Evolutionary conservation across 2,888 invertebrate genomes (phyloP).

Genomic region (Dynastes maya): DNA sequence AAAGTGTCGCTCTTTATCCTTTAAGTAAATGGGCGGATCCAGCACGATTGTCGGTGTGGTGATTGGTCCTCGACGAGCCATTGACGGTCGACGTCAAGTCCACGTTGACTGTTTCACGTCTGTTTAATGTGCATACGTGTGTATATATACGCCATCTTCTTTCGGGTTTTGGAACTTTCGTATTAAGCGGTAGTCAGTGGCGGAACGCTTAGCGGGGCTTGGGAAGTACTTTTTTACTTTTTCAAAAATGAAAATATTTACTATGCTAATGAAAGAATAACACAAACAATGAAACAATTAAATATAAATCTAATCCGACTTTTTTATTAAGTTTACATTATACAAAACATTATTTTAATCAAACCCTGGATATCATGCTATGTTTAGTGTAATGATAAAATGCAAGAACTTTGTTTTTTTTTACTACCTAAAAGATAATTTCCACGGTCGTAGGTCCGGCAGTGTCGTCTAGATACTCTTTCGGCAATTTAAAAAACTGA

Average conservation of each 20-base stretch:
- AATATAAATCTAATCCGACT: too few relatives aligned
- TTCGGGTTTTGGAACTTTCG: slow-evolving; percentile 57
- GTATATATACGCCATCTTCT: slow-evolving; percentile 57
- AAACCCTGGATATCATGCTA: too few relatives aligned
- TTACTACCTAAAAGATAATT: too few relatives aligned
- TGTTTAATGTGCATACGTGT: neutral
- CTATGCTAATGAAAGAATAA: neutral
- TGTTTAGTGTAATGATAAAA: too few relatives aligned
- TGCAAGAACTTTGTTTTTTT: too few relatives aligned
- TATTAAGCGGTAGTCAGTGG: neutral
- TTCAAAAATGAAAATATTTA: neutral
- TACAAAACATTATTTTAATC: too few relatives aligned
- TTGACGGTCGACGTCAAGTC: slow-evolving; percentile 64
- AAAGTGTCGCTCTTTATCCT: slow-evolving; percentile 69
- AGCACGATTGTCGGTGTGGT: slow-evolving; percentile 55
- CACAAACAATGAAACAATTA: too few relatives aligned
- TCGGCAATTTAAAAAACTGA: too few relatives aligned
- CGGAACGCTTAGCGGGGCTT: neutral
- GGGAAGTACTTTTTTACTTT: neutral
- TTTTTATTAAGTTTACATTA: too few relatives aligned
- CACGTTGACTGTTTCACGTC: slow-evolving; percentile 64
- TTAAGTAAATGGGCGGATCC: slow-evolving; percentile 68
- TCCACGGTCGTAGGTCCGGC: too few relatives aligned
- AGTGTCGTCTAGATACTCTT: too few relatives aligned
- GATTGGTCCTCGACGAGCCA: slow-evolving; percentile 55